Percentiles rank a stretch among this genome's conserved stretches.
Conservation (phyloP, 2,888 invertebrate genomes). For the Chromoteleia sp. region DNA sequence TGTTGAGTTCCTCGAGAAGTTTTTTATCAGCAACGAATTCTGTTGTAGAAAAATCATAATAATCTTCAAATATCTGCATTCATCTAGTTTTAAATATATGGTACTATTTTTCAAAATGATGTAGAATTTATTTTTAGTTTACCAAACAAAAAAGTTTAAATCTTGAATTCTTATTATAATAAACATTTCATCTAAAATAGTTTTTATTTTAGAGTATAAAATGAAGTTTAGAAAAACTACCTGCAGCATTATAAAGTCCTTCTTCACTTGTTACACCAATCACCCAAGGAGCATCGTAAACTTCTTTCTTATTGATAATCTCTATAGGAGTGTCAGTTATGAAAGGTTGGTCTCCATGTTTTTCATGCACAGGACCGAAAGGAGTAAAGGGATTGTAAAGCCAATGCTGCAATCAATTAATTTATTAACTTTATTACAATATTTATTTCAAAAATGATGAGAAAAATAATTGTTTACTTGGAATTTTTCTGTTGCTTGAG, state of each 20-base stretch:
- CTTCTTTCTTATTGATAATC: conserved; percentile 87
- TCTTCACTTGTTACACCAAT: conserved; percentile 88
- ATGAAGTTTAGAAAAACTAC: conserved; percentile 83
- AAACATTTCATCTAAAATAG: too few relatives aligned
- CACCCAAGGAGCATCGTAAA: conserved; percentile 90
- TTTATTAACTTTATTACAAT: neutral
- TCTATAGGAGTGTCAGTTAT: conserved; percentile 88
- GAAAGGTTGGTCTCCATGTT: conserved; percentile 87
- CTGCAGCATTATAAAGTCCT: conserved; percentile 90
- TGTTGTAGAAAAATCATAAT: conserved; percentile 33
- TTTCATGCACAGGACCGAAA: conserved; percentile 90
- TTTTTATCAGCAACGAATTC: conserved; percentile 84
- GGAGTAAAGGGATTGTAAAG: conserved; percentile 89
- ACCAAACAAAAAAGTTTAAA: too few relatives aligned
- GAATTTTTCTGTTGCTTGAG: conserved; percentile 87
- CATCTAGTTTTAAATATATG: too few relatives aligned
- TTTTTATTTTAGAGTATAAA: too few relatives aligned
- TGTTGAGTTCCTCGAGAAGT: conserved; percentile 86
- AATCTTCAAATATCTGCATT: too few relatives aligned
- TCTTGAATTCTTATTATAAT: too few relatives aligned
- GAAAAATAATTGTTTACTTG: conserved; percentile 82
- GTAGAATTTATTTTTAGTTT: too few relatives aligned
- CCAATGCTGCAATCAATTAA: conserved; percentile 84
- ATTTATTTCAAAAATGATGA: too few relatives aligned
- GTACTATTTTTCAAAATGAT: too few relatives aligned